Conservation (phyloP, 2,797 vertebrate genomes). For the Platalea minor region DNA sequence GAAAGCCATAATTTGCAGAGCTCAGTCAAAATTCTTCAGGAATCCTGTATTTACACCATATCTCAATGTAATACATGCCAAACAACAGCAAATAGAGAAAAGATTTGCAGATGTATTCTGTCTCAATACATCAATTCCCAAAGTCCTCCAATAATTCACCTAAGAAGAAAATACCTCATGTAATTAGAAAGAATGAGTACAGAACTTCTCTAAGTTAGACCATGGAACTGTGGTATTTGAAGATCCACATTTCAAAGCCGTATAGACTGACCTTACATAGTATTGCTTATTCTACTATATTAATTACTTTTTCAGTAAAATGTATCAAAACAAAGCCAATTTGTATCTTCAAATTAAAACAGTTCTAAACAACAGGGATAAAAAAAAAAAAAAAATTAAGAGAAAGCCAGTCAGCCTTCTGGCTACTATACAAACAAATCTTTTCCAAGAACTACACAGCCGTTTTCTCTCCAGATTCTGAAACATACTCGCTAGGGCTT, state of each 20-base stretch:
- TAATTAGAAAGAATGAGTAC: background rate
- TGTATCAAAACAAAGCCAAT: background rate
- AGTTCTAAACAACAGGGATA: background rate
- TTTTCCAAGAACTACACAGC: background rate
- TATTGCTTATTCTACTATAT: background rate
- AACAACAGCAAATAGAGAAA: background rate
- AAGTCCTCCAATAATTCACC: background rate
- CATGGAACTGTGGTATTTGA: background rate
- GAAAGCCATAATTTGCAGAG: background rate
- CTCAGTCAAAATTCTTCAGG: background rate
- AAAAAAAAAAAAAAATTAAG: background rate
- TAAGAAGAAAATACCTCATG: background rate
- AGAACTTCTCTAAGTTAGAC: background rate
- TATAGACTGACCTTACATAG: background rate
- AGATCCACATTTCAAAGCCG: background rate
- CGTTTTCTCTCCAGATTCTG: background rate
- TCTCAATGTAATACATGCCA: background rate
- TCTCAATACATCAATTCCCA: background rate
- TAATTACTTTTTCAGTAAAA: background rate
- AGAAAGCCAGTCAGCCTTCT: background rate
- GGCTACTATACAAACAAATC: background rate
- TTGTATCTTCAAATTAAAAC: background rate
- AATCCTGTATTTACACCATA: background rate
- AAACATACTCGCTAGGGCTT: background rate
- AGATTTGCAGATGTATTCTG: background rate